Conservation (phyloP, 2,888 invertebrate genomes). For the Octodonta nipae region DNA sequence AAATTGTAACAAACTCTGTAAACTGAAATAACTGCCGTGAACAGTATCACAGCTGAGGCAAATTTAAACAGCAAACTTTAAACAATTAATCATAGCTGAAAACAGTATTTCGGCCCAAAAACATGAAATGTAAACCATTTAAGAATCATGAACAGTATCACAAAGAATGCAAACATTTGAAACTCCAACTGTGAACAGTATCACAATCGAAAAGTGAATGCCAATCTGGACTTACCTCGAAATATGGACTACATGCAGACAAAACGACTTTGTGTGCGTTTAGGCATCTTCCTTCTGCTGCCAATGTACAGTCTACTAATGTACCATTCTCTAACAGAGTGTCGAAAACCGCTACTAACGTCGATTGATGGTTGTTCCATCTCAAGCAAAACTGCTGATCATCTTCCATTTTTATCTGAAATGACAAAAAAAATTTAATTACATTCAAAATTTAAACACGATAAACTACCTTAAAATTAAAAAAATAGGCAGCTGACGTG, state of each 20-base stretch:
- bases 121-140: too few relatives aligned
- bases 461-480: too few relatives aligned
- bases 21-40: too few relatives aligned
- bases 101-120: too few relatives aligned
- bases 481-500: slow-evolving; percentile 5
- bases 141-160: too few relatives aligned
- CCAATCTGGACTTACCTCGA: slow-evolving; percentile 56
- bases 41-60: too few relatives aligned
- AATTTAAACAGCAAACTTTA: too few relatives aligned
- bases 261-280: slow-evolving; percentile 91
- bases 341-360: slow-evolving; percentile 83
- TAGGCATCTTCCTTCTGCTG: slow-evolving; percentile 81
- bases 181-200: slow-evolving; percentile 6
- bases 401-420: slow-evolving; percentile 54
- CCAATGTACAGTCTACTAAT: slow-evolving; percentile 85
- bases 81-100: too few relatives aligned
- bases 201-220: not conserved
- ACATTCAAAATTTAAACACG: too few relatives aligned
- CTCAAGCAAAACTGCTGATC: slow-evolving; percentile 89
- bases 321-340: slow-evolving; percentile 80
- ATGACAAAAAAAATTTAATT: slow-evolving; percentile 16
- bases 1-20: too few relatives aligned
- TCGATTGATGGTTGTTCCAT: slow-evolving; percentile 92
- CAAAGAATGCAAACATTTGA: too few relatives aligned
- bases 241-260: slow-evolving; percentile 84